These are phyloP conservation scores for Crotalus helleri DNA, from an alignment of 2,113 vertebrate species.

Conservation along the genomic window DNA sequence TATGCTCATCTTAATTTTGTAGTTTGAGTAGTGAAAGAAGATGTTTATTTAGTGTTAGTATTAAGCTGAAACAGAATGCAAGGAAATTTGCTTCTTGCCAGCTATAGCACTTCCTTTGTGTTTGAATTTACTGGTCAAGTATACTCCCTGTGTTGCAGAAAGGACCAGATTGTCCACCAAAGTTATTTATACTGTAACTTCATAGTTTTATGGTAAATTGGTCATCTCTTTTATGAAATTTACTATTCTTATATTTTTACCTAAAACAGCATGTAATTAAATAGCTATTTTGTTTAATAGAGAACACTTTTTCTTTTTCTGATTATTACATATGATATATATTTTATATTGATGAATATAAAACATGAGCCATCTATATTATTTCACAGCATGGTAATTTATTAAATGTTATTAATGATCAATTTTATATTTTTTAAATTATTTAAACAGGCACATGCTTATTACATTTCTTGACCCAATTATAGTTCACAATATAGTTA, in stretches of 20 bases:
- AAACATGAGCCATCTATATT: background rate
- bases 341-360: background rate
- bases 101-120: constrained; percentile 53
- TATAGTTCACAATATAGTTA: background rate
- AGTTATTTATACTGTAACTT: constrained; percentile 57
- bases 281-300: constrained; percentile 28
- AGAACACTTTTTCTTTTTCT: background rate
- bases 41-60: constrained; percentile 15
- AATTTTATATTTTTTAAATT: constrained; percentile 25
- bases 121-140: constrained; percentile 37
- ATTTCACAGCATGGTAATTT: constrained; percentile 21
- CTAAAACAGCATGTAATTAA: constrained; percentile 35
- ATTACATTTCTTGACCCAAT: background rate
- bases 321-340: background rate
- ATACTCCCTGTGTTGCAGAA: constrained; percentile 28
- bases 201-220: constrained; percentile 38
- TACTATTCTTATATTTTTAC: constrained; percentile 50
- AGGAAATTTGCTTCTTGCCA: constrained; percentile 31
- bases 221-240: constrained; percentile 39
- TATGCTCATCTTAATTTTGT: constrained; percentile 35
- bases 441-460: constrained; percentile 4
- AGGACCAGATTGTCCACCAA: constrained; percentile 40
- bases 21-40: constrained; percentile 60
- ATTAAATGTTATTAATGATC: background rate
- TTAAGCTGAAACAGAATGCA: constrained; percentile 1